A percentile compares a stretch with the other conserved stretches of the same genome.
phyloP scores from a whole-genome alignment of 2,113 vertebrate species.

The Barbus barbus region DNA sequence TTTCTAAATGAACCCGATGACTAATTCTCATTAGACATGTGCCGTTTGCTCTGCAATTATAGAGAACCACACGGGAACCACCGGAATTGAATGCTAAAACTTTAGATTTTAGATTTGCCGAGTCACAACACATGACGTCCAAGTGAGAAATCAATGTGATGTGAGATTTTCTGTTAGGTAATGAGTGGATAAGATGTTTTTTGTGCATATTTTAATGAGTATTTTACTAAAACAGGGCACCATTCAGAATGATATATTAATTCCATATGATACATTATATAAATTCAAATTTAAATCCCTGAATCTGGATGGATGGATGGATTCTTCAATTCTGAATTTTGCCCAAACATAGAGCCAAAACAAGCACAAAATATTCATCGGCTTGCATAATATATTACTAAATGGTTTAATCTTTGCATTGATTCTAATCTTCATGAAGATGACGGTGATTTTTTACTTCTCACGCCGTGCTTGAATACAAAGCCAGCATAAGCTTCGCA shows the following conservation, averaged over 20 bases:
- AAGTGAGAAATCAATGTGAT: not conserved
- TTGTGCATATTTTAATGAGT: not conserved
- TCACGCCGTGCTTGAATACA: not conserved
- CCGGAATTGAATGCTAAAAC: not conserved
- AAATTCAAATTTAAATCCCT: no score
- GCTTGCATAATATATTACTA: not conserved
- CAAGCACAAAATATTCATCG: not conserved
- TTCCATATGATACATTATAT: not conserved
- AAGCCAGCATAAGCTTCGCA: conserved; percentile 7
- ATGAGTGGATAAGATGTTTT: not conserved
- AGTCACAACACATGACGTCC: conserved; percentile 4
- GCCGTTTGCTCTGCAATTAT: conserved; percentile 13
- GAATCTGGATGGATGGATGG: not conserved
- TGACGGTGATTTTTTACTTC: conserved; percentile 1
- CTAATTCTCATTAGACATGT: conserved; percentile 16
- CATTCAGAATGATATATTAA: not conserved
- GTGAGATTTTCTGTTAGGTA: not conserved
- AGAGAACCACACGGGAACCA: not conserved
- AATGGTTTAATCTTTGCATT: not conserved
- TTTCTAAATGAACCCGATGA: conserved; percentile 23
- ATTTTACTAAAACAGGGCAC: not conserved
- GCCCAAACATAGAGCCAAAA: not conserved
- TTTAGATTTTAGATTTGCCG: conserved; percentile 1
- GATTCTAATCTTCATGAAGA: not conserved
- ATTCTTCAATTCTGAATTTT: not conserved